Conservation (phyloP, 1,140 invertebrate species). For the Odontomachus brunneus region DNA sequence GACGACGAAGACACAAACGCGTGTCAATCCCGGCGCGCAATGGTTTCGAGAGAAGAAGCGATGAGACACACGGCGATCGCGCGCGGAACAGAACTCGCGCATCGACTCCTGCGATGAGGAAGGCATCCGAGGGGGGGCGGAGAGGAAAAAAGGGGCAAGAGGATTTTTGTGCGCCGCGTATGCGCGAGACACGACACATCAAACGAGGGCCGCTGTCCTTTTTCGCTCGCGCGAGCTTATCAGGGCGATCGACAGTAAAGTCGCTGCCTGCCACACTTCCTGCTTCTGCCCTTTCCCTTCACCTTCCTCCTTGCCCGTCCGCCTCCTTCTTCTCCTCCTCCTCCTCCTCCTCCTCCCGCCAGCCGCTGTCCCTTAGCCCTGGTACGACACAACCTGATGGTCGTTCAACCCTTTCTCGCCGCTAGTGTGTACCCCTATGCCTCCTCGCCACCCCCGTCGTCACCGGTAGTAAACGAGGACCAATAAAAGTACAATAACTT, state of each 20-base stretch:
- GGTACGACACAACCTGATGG: conserved; percentile 23
- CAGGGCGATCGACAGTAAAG: conserved; percentile 52
- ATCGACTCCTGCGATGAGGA: conserved; percentile 16
- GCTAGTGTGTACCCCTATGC: neutral
- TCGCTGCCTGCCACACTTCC: conserved; percentile 46
- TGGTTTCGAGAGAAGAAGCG: neutral
- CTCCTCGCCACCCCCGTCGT: too few species aligned
- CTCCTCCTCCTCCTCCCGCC: too few species aligned
- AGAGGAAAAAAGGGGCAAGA: conserved; percentile 5
- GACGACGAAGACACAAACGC: too few species aligned
- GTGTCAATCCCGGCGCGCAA: neutral
- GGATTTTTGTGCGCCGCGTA: conserved; percentile 19
- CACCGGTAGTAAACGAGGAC: conserved; percentile 28
- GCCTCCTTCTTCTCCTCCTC: too few species aligned
- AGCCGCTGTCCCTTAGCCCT: conserved; percentile 11
- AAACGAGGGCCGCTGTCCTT: conserved; percentile 28
- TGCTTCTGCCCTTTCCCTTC: conserved; percentile 41
- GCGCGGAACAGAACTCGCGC: conserved; percentile 20
- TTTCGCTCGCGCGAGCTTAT: conserved; percentile 50
- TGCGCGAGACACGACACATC: conserved; percentile 42
- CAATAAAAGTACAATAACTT: conserved; percentile 61
- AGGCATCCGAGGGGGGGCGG: neutral
- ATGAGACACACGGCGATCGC: neutral
- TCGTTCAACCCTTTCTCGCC: conserved; percentile 50
- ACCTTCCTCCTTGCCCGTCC: too few species aligned